Percentiles rank a stretch among this genome's conserved stretches.
These are phyloP conservation scores for Pseudomyrmex dendroicus DNA, from an alignment of 1,140 invertebrate species.

Conservation along the genomic window DNA sequence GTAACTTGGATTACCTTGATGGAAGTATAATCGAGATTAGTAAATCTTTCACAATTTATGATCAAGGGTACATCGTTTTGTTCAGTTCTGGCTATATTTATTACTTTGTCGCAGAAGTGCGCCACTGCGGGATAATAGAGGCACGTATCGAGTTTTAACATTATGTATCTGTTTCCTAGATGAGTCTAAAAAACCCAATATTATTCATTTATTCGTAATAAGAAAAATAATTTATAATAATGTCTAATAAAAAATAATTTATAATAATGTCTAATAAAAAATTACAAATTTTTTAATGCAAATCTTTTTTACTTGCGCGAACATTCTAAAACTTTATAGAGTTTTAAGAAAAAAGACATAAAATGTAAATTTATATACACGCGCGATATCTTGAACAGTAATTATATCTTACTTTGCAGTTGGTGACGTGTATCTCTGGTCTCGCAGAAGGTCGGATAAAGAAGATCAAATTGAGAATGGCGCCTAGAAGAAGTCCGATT, in stretches of 20 bases:
- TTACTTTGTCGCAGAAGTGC: conserved; percentile 85
- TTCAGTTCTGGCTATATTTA: conserved; percentile 80
- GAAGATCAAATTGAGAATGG: conserved; percentile 86
- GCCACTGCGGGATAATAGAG: conserved; percentile 89
- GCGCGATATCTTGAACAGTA: neutral
- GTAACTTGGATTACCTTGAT: conserved; percentile 83
- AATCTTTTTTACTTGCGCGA: no score
- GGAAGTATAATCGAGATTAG: conserved; percentile 88
- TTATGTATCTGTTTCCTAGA: conserved; percentile 83
- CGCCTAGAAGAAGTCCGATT: conserved; percentile 89
- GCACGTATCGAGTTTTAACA: conserved; percentile 87
- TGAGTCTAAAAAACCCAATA: conserved; percentile 70
- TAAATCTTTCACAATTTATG: conserved; percentile 87
- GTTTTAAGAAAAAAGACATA: neutral
- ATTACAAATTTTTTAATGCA: no score
- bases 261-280: no score
- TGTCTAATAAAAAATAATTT: no score
- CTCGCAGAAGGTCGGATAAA: conserved; percentile 86
- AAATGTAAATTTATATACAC: neutral
- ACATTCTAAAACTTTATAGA: neutral
- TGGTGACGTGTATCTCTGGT: conserved; percentile 80
- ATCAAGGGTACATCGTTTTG: conserved; percentile 85
- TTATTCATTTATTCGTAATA: conserved; percentile 3
- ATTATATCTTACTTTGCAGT: conserved; percentile 79
- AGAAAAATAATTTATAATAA: no score